Evolutionary conservation across 2,113 vertebrate species (phyloP).

Genomic region (Anguilla japonica): DNA sequence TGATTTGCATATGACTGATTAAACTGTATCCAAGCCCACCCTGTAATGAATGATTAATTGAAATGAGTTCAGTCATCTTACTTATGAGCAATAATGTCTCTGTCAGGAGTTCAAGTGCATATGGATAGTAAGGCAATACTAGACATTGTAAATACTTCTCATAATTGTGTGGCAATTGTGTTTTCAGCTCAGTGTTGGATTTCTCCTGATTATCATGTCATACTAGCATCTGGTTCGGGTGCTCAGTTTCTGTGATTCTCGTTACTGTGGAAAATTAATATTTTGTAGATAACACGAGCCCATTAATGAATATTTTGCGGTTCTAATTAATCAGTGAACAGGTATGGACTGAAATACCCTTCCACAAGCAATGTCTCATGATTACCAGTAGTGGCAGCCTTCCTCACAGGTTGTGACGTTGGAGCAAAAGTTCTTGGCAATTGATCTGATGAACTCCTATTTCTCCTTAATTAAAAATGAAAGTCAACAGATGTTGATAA

Average conservation of each 20-base stretch:
- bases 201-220: background rate
- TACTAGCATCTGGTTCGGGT: background rate
- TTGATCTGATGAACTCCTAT: background rate
- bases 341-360: background rate
- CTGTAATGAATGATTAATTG: background rate
- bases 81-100: background rate
- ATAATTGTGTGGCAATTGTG: background rate
- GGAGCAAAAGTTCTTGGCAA: background rate
- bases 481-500: slow-evolving; percentile 9
- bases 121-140: too few relatives aligned
- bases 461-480: slow-evolving; percentile 11
- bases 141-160: background rate
- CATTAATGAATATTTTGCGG: background rate
- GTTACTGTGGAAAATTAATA: background rate
- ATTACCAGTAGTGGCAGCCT: background rate
- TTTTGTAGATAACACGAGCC: background rate
- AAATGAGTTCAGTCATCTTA: background rate
- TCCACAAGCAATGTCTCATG: background rate
- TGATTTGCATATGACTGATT: background rate
- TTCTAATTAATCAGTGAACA: background rate
- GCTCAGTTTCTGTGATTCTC: background rate
- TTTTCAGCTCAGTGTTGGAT: background rate
- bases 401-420: background rate
- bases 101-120: too few relatives aligned
- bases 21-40: background rate